These are phyloP conservation scores for Menidia menidia DNA, from an alignment of 2,797 vertebrate species.

Conservation along the genomic window DNA sequence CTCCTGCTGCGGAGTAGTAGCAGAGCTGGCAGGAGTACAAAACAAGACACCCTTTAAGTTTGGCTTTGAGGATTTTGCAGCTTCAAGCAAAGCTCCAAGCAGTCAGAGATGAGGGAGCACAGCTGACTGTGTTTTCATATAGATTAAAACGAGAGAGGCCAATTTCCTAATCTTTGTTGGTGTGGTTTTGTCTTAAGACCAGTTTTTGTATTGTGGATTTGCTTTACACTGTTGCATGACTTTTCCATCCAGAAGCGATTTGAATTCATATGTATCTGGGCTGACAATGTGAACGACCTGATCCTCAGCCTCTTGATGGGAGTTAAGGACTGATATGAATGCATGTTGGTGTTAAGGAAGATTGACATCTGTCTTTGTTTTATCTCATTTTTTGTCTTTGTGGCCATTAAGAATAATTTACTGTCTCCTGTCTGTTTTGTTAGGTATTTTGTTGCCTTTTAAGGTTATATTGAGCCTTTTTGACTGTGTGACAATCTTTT, in stretches of 20 bases:
- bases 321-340: background rate
- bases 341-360: background rate
- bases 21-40: conserved; percentile 27
- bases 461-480: no score
- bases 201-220: background rate
- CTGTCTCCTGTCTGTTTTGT: no score
- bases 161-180: conserved; percentile 9
- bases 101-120: conserved; percentile 18
- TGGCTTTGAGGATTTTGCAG: conserved; percentile 29
- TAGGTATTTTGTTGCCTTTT: no score
- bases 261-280: no score
- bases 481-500: no score
- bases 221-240: background rate
- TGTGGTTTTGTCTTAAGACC: background rate
- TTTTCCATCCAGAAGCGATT: background rate
- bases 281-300: background rate
- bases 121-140: conserved; percentile 33
- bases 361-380: no score
- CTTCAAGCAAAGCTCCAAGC: conserved; percentile 28
- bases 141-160: conserved; percentile 11
- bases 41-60: conserved; percentile 30
- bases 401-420: no score
- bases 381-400: no score
- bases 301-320: background rate
- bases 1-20: conserved; percentile 11